phyloP scores from a whole-genome alignment of 2,797 vertebrate species.

The Moxostoma hubbsi region DNA sequence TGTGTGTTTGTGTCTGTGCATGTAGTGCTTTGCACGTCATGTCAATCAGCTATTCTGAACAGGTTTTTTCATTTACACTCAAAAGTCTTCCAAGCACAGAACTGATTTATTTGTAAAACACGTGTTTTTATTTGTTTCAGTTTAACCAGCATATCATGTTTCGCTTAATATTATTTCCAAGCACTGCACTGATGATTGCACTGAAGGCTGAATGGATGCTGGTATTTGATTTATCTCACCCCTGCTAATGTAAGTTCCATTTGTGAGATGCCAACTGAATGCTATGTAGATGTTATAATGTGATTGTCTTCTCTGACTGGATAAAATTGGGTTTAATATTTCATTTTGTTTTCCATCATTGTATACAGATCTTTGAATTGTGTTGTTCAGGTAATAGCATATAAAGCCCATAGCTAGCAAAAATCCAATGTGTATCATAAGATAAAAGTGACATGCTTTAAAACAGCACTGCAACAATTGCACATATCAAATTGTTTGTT shows the following conservation, averaged over 20 bases:
- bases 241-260: not conserved
- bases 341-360: not conserved
- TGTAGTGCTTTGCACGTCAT: not conserved
- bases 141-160: not conserved
- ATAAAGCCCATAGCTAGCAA: constrained; percentile 48
- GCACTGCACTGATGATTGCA: constrained; percentile 2
- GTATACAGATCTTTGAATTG: constrained; percentile 5
- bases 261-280: constrained; percentile 4
- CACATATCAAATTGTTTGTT: constrained; percentile 15
- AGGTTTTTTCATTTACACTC: constrained; percentile 21
- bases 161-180: not conserved
- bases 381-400: constrained; percentile 29
- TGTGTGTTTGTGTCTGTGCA: constrained; percentile 19
- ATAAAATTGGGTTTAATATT: constrained; percentile 1
- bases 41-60: constrained; percentile 14
- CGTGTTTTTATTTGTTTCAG: not conserved
- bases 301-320: constrained; percentile 35
- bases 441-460: not conserved
- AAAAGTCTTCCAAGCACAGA: constrained; percentile 46
- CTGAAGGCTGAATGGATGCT: constrained; percentile 1
- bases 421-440: constrained; percentile 32
- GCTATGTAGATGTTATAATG: constrained; percentile 15
- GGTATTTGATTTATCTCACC: not conserved
- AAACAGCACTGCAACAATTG: constrained; percentile 18
- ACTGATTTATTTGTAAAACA: constrained; percentile 29